Evolutionary conservation across 2,888 invertebrate species (phyloP).

Genomic region (Hecatera dysodea): DNA sequence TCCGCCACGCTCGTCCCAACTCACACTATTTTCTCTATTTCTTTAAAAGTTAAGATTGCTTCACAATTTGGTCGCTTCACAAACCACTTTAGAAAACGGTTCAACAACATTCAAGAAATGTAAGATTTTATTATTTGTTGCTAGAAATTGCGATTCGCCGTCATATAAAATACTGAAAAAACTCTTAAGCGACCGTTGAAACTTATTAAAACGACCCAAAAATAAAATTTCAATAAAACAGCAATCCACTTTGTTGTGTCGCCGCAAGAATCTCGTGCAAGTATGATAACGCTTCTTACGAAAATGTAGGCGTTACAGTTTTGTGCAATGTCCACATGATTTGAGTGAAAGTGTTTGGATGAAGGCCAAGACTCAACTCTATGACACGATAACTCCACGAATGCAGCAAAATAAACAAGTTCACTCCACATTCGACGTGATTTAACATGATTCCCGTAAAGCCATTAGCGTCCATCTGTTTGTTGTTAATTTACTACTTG

Average conservation of each 20-base stretch:
- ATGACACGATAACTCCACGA: conserved; percentile 77
- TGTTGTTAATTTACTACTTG: conserved; percentile 66
- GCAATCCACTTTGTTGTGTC: conserved; percentile 45
- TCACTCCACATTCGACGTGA: conserved; percentile 73
- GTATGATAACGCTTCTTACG: conserved; percentile 48
- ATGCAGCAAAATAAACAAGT: conserved; percentile 81
- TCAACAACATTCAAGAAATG: conserved; percentile 31
- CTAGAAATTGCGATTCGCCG: conserved; percentile 27
- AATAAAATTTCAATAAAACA: conserved; percentile 58
- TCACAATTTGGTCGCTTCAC: conserved; percentile 40
- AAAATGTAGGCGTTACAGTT: conserved; percentile 65
- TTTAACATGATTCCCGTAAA: conserved; percentile 77
- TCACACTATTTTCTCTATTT: conserved; percentile 55
- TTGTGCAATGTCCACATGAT: conserved; percentile 79
- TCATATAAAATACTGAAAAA: conserved; percentile 38
- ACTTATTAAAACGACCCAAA: conserved; percentile 52
- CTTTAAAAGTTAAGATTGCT: conserved; percentile 54
- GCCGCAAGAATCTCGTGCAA: conserved; percentile 40
- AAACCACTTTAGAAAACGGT: conserved; percentile 29
- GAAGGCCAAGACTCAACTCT: conserved; percentile 79
- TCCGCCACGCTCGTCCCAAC: conserved; percentile 65
- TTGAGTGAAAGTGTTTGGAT: conserved; percentile 86
- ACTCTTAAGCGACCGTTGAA: conserved; percentile 24
- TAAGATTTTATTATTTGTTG: conserved; percentile 35
- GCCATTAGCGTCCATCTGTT: conserved; percentile 72